Percentiles rank a stretch among this genome's conserved stretches.
phyloP scores from a whole-genome alignment of 2,888 invertebrate species.

The Agonopterix heracliana region DNA sequence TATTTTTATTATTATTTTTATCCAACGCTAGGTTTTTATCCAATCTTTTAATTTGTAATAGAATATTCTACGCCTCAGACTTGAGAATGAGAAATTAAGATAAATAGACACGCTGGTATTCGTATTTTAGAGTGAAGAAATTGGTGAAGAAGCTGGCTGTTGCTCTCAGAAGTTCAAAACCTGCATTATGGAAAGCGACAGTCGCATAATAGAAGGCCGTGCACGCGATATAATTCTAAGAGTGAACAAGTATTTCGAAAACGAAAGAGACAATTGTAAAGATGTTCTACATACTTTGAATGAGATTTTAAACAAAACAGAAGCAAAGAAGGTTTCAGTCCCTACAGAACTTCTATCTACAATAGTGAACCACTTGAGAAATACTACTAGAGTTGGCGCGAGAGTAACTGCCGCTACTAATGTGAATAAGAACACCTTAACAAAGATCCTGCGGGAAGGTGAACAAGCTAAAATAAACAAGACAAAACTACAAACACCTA shows the following conservation, averaged over 20 bases:
- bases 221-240: neutral
- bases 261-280: neutral
- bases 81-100: no score
- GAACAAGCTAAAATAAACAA: neutral
- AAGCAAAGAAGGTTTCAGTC: neutral
- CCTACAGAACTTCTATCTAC: neutral
- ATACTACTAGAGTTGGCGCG: neutral
- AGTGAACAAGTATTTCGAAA: neutral
- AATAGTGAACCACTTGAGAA: neutral
- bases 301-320: neutral
- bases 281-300: neutral
- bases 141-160: no score
- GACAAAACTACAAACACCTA: neutral
- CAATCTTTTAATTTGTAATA: no score
- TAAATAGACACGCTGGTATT: no score
- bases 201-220: neutral
- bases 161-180: no score
- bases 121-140: no score
- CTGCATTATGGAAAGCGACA: no score
- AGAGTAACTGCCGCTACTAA: neutral
- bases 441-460: neutral
- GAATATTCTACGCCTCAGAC: no score
- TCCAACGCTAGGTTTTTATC: no score
- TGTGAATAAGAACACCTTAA: conserved; percentile 1
- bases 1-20: no score